Evolutionary conservation across 1,140 invertebrate genomes (phyloP).

Genomic region (Drosophila neocordata): DNA sequence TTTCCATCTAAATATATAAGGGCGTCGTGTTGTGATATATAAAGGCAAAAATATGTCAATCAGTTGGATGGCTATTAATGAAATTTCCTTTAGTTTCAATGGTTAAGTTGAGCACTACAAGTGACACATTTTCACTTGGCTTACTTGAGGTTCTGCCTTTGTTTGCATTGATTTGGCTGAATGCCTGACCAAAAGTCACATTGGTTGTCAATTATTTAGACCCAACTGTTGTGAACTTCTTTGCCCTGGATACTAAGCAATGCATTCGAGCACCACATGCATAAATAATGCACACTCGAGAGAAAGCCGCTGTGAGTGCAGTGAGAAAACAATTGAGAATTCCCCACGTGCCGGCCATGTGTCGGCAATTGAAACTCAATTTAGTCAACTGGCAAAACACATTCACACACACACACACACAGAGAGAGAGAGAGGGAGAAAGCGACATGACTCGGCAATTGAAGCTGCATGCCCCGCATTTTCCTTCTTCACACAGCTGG

Average conservation of each 20-base stretch:
- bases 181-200: slow-evolving; percentile 7
- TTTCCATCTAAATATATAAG: not conserved
- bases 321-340: slow-evolving; percentile 71
- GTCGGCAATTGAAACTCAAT: slow-evolving; percentile 79
- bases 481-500: not conserved
- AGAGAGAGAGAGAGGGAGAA: not conserved
- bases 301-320: slow-evolving; percentile 37
- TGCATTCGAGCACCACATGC: slow-evolving; percentile 46
- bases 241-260: slow-evolving; percentile 13
- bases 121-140: not conserved
- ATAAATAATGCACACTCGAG: slow-evolving; percentile 59
- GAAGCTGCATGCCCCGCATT: not conserved
- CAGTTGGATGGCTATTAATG: slow-evolving; percentile 57
- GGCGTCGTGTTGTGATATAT: not conserved
- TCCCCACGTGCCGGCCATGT: slow-evolving; percentile 75
- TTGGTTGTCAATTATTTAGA: slow-evolving; percentile 68
- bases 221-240: slow-evolving; percentile 1
- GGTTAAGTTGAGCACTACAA: not conserved
- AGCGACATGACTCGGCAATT: not conserved
- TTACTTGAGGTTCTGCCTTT: not conserved
- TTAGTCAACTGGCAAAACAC: slow-evolving; percentile 69
- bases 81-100: slow-evolving; percentile 22
- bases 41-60: slow-evolving; percentile 31
- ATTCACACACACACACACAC: not conserved
- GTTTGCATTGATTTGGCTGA: slow-evolving; percentile 17